A percentile compares a stretch with the other conserved stretches of the same genome.
Conservation (phyloP, 2,888 invertebrate genomes). For the Argynnis bischoffii region DNA sequence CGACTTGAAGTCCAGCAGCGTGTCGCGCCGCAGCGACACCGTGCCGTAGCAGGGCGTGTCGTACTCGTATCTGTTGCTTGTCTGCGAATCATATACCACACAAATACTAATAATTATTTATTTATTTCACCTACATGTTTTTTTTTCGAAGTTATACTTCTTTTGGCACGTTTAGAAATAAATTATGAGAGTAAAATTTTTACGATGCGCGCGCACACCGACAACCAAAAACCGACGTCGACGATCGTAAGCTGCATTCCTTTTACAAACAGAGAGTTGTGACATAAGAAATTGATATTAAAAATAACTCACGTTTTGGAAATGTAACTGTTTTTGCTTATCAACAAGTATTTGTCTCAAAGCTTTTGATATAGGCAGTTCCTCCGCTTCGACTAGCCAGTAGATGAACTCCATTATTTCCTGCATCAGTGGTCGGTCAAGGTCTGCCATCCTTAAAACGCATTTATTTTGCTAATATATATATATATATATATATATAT, state of each 20-base stretch:
- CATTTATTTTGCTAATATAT: too few species aligned
- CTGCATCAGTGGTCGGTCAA: conserved; percentile 90
- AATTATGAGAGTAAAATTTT: too few species aligned
- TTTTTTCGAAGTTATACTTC: background rate
- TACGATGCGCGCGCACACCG: too few species aligned
- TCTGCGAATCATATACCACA: conserved; percentile 45
- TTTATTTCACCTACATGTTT: background rate
- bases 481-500: too few species aligned
- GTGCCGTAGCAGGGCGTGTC: conserved; percentile 71
- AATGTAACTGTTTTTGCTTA: conserved; percentile 86
- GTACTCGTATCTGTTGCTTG: conserved; percentile 71
- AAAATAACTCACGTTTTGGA: conserved; percentile 65
- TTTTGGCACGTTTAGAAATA: too few species aligned
- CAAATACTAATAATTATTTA: background rate
- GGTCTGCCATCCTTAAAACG: conserved; percentile 88
- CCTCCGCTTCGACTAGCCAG: conserved; percentile 94
- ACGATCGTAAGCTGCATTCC: too few species aligned
- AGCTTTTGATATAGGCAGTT: conserved; percentile 94
- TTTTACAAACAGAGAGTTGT: too few species aligned
- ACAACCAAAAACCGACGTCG: too few species aligned
- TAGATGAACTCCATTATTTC: conserved; percentile 96
- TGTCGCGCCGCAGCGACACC: conserved; percentile 76
- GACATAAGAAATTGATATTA: background rate
- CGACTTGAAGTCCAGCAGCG: conserved; percentile 95
- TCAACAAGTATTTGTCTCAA: conserved; percentile 95